phyloP scores from a whole-genome alignment of 2,888 invertebrate species.

The Lasius platythorax region DNA sequence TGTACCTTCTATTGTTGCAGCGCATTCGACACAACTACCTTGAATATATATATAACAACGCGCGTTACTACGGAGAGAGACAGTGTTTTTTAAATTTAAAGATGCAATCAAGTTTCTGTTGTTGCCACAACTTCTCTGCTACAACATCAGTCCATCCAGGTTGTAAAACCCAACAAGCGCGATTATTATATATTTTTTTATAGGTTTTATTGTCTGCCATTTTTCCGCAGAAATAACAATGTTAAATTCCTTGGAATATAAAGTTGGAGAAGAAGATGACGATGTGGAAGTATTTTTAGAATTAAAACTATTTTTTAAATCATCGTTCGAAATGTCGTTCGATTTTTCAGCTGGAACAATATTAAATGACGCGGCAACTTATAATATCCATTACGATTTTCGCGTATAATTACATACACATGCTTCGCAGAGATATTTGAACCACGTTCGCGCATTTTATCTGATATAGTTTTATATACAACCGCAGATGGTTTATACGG shows the following conservation, averaged over 20 bases:
- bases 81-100: too few relatives aligned
- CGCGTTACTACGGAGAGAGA: neutral
- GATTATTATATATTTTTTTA: constrained; percentile 7
- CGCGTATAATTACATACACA: neutral
- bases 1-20: neutral
- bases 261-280: neutral
- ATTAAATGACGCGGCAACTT: neutral
- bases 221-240: neutral
- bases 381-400: neutral
- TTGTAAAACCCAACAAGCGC: neutral
- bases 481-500: too few relatives aligned
- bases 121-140: neutral
- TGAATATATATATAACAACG: neutral
- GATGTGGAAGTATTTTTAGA: neutral
- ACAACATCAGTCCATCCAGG: neutral
- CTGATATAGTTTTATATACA: too few relatives aligned
- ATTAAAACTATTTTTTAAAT: neutral
- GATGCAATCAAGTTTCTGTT: neutral
- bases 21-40: neutral
- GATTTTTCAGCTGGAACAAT: neutral
- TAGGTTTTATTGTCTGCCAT: neutral
- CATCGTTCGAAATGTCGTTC: neutral
- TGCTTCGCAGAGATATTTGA: neutral
- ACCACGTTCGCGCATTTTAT: neutral
- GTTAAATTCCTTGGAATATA: neutral